Evolutionary conservation across 2,113 vertebrate genomes (phyloP).

Genomic region (Amblyornis subalaris): DNA sequence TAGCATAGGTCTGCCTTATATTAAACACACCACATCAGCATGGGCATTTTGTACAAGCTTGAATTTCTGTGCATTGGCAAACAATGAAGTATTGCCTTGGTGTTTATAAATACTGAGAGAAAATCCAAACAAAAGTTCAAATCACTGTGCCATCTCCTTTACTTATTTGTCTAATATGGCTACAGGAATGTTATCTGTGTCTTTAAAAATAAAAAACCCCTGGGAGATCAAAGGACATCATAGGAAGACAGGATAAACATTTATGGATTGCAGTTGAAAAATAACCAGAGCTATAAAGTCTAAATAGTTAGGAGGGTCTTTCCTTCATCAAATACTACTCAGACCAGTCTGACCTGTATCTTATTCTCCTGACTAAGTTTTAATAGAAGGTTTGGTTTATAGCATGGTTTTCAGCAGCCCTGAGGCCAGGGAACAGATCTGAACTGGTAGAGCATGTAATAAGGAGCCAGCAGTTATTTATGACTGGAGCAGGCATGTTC

Average conservation of each 20-base stretch:
- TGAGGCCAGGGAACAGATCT: constrained; percentile 11
- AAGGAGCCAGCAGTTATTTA: background rate
- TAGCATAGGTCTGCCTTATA: background rate
- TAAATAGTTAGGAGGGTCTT: background rate
- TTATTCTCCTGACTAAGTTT: background rate
- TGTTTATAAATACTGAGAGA: constrained; percentile 24
- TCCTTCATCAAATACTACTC: background rate
- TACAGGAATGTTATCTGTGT: constrained; percentile 4
- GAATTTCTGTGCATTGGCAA: background rate
- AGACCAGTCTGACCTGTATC: background rate
- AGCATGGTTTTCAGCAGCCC: background rate
- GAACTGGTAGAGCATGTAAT: background rate
- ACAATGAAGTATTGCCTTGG: background rate
- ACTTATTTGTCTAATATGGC: background rate
- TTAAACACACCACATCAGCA: background rate
- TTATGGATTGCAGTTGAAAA: background rate
- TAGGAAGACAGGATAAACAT: constrained; percentile 1
- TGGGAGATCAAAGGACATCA: constrained; percentile 22
- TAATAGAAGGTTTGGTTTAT: background rate
- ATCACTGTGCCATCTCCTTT: background rate
- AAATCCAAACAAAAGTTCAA: constrained; percentile 23
- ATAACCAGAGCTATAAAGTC: background rate
- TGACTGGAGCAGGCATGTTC: background rate
- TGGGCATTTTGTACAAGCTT: background rate
- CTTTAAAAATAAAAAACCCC: background rate